Evolutionary conservation across 2,113 vertebrate species (phyloP).

Genomic region (Gobiocypris rarus): DNA sequence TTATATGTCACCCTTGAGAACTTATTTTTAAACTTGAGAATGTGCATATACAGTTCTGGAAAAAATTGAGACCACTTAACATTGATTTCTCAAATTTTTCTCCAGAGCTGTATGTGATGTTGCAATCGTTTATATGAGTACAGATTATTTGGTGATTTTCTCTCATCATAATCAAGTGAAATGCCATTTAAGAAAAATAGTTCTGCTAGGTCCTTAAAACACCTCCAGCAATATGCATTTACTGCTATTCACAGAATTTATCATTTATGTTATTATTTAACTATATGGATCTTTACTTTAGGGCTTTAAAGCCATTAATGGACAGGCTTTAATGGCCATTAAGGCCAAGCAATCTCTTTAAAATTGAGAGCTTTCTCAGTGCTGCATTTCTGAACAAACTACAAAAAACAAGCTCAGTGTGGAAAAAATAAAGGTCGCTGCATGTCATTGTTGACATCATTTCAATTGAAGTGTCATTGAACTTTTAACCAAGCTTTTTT

Average conservation of each 20-base stretch:
- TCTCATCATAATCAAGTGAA: background rate
- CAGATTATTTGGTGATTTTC: background rate
- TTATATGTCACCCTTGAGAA: background rate
- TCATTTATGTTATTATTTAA: slow-evolving; percentile 32
- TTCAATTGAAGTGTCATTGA: background rate
- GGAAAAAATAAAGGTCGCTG: background rate
- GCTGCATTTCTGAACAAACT: background rate
- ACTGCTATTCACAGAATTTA: background rate
- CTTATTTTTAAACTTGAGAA: background rate
- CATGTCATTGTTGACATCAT: background rate
- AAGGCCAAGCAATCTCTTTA: background rate
- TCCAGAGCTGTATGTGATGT: no score
- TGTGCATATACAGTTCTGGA: background rate
- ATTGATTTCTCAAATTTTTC: no score
- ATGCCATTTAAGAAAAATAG: background rate
- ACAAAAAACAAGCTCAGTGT: background rate
- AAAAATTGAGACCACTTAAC: no score
- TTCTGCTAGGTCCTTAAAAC: background rate
- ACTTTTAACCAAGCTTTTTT: background rate
- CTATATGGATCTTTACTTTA: slow-evolving; percentile 13
- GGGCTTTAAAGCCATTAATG: slow-evolving; percentile 14
- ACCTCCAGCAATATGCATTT: background rate
- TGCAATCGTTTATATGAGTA: background rate
- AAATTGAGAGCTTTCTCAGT: background rate
- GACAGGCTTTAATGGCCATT: background rate